Evolutionary conservation across 2,113 vertebrate genomes (phyloP), one percentile per base, ranked within the genome.

Genomic region (Tiliqua scincoides): DNA sequence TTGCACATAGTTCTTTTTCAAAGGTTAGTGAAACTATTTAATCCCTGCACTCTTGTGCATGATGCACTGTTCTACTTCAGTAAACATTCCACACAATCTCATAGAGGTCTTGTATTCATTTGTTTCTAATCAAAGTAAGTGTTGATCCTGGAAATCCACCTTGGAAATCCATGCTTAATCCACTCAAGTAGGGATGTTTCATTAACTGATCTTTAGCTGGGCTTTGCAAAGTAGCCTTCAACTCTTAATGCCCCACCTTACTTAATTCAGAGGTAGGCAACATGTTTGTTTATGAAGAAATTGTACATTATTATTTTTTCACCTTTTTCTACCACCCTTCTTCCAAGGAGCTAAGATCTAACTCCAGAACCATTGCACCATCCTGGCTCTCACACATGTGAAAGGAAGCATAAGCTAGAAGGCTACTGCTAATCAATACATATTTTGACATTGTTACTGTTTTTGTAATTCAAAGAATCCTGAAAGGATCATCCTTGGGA

Each of bases 401-500:
- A 32, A 61, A 52, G 27, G 61, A 2, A 43, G 67, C 25, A n/a
- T 77, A 23, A 32, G 30, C 3, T 80, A 27, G 40, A 52, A 68
- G 27, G 17, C 18, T 15, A 23, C 62, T 5, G 30, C 10, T 52
- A 48, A 32, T 68, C 40, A 20, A n/a, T 18, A 1, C 27, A 59
- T 57, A 57, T 21, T 37, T 32, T 77, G 27, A 7, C 2, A 32
- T 57, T 76, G 74, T 76, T 20, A 48, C 54, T 48, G 30, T 2
- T 27, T n/a, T 61, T 67, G 11, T 57, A 57, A 57, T 91, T 93
- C 89, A 91, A 93, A 85, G 91, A 90, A 89, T 25, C 86, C 89
- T 91, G 79, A 63, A 88, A 93, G 91, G 84, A 90, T 94, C 91
- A 89, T 85, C 78, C 91, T 59, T 91, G 86, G 86, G 86, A 84